Evolutionary conservation across 92 coral and sea anemone genomes (phyloP).

Genomic region (Meandrina meandrites): DNA sequence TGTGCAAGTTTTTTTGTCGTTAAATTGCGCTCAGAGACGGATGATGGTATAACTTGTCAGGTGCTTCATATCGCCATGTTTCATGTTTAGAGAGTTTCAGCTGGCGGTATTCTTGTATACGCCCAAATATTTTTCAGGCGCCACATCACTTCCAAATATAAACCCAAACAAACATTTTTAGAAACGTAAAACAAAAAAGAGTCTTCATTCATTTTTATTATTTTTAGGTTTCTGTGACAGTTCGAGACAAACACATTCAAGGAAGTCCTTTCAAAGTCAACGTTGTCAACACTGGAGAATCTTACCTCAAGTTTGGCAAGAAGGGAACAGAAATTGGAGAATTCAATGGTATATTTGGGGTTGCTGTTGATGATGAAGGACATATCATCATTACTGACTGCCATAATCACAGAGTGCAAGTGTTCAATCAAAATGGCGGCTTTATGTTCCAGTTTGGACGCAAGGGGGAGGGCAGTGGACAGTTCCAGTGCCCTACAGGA

Average conservation of each 20-base stretch:
- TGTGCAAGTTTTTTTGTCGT: too few species aligned
- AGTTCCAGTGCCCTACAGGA: slow-evolving; percentile 99
- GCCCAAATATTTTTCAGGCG: too few species aligned
- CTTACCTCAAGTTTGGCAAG: slow-evolving; percentile 83
- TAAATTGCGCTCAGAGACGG: too few species aligned
- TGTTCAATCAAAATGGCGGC: slow-evolving; percentile 92
- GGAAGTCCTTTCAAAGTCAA: slow-evolving; percentile 98
- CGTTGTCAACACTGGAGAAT: slow-evolving; percentile 85
- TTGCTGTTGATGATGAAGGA: slow-evolving; percentile 97
- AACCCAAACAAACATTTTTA: too few species aligned
- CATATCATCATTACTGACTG: slow-evolving; percentile 96
- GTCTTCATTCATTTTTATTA: too few species aligned
- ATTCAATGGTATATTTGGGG: slow-evolving; percentile 98
- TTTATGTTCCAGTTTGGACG: slow-evolving; percentile 98
- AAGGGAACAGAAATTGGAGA: slow-evolving; percentile 93
- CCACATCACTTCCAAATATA: too few species aligned
- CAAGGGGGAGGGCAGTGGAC: slow-evolving; percentile 98
- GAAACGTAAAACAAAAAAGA: too few species aligned
- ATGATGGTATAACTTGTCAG: too few species aligned
- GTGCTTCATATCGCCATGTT: too few species aligned
- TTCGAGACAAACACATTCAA: slow-evolving; percentile 98
- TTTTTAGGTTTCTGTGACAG: slow-evolving; percentile 90
- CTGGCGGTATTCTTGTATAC: too few species aligned
- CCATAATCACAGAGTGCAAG: slow-evolving; percentile 98
- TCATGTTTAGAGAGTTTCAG: too few species aligned